Conservation (phyloP, 2,797 vertebrate species). For the Fistularia tabacaria region DNA sequence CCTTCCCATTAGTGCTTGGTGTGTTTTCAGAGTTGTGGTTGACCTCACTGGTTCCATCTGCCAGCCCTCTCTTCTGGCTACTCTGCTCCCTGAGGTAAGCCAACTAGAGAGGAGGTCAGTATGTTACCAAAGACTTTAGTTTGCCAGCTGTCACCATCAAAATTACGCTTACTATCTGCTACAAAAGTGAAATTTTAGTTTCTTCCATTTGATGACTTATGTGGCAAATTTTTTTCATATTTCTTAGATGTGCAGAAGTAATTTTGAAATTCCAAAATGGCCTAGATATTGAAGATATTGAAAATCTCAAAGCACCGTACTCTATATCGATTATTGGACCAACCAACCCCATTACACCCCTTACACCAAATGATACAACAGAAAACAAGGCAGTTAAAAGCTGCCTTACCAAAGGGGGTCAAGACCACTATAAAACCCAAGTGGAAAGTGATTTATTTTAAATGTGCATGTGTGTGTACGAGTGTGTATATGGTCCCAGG, state of each 20-base stretch:
- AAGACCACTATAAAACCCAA: conserved; percentile 20
- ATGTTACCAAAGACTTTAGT: neutral
- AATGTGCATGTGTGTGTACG: conserved; percentile 4
- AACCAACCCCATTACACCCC: neutral
- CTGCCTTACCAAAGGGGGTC: conserved; percentile 13
- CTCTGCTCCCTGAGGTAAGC: conserved; percentile 90
- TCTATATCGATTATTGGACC: too few relatives aligned
- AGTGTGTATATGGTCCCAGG: conserved; percentile 13
- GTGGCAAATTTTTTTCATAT: too few relatives aligned
- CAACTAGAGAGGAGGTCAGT: conserved; percentile 67
- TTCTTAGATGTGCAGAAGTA: too few relatives aligned
- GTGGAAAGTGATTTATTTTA: conserved; percentile 8
- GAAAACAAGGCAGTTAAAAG: conserved; percentile 16
- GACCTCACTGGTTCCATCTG: conserved; percentile 81
- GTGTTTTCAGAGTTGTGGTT: conserved; percentile 83
- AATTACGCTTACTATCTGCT: neutral
- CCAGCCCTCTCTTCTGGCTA: conserved; percentile 82
- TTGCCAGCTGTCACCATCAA: too few relatives aligned
- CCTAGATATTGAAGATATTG: too few relatives aligned
- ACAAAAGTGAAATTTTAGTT: neutral
- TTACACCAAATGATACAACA: conserved; percentile 9
- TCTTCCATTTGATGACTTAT: neutral
- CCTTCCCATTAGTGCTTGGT: conserved; percentile 90
- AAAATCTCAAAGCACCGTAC: too few relatives aligned
- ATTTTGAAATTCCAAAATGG: too few relatives aligned